Base-by-base conservation (phyloP, 2,888 invertebrate species). In the Drosophila sordidapex region DNA sequence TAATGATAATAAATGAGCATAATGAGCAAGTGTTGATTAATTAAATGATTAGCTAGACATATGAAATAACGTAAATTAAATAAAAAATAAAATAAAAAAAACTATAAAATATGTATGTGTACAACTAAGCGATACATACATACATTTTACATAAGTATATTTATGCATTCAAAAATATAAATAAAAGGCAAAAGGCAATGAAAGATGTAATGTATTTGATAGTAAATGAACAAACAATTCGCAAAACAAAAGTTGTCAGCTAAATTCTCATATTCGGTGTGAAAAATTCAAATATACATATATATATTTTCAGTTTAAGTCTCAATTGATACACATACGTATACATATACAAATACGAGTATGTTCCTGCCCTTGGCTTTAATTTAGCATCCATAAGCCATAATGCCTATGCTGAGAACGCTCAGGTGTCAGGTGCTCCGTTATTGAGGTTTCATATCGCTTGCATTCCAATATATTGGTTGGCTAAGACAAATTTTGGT, bases 1-100 rank as follows among this genome's bases (percentile, higher is more conserved):
- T 51, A 33, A 46, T 46, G 15, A 25, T 25, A 25, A 25, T 36
- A 33, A 33, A 33, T 33, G 33, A 43, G 11, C 51, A 61, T 33
- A 35, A 40, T 27, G 29, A 71, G 53, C 31, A 25, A 59, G 63
- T 74, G 74, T 78, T 81, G 71, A 76, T 87, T 64, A 71, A 78
- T 63, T 80, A 53, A 75, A 75, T 65, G 74, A 80, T 82, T 83
- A 83, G 83, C 74, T 83, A 83, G 83, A 80, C 43, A 71, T 70
- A 70, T 71, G 51, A 70, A 79, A 74, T 64, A 67, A 70, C 52
- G 25, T 49, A 58, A 43, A 54, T 21, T 27, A 21, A 29, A 66
- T 43, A n/a, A 43, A 33, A 33, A 57, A 48, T n/a, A 25, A 51
- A 13, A 21, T 21, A 21, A 13, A 25, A 8, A 31, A 13, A 56